These are phyloP conservation scores for Agriotes lineatus DNA, from an alignment of 2,888 invertebrate genomes.

Conservation along the genomic window DNA sequence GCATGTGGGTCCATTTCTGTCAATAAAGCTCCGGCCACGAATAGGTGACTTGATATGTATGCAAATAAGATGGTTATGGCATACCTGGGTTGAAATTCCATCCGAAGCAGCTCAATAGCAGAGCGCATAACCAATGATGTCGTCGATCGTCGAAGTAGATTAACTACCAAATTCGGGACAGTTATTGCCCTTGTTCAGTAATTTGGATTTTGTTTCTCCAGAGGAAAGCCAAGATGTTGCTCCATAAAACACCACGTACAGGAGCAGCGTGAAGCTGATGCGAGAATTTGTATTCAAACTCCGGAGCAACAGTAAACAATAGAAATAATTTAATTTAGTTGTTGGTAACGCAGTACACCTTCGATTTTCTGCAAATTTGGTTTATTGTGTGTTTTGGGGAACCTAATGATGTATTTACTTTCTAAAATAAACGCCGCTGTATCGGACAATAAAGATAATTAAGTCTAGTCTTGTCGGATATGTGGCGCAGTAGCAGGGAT, in stretches of 20 bases:
- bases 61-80: slow-evolving; percentile 26
- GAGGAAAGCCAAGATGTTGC: too few relatives aligned
- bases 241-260: too few relatives aligned
- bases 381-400: too few relatives aligned
- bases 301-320: too few relatives aligned
- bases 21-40: slow-evolving; percentile 25
- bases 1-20: slow-evolving; percentile 14
- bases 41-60: slow-evolving; percentile 30
- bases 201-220: too few relatives aligned
- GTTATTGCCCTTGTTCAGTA: too few relatives aligned
- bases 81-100: slow-evolving; percentile 23
- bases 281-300: too few relatives aligned
- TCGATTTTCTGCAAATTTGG: too few relatives aligned
- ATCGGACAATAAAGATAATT: not conserved
- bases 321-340: too few relatives aligned
- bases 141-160: slow-evolving; percentile 2
- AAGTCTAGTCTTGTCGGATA: slow-evolving; percentile 6
- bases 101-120: slow-evolving; percentile 4
- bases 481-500: slow-evolving; percentile 1
- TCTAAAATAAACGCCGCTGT: not conserved
- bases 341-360: too few relatives aligned
- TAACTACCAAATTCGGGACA: not conserved
- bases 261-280: too few relatives aligned
- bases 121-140: slow-evolving; percentile 10
- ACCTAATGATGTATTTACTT: not conserved